These are phyloP conservation scores for Mesocentrotus franciscanus DNA, from an alignment of 53 echinoderm and acorn worm genomes.

Conservation along the genomic window DNA sequence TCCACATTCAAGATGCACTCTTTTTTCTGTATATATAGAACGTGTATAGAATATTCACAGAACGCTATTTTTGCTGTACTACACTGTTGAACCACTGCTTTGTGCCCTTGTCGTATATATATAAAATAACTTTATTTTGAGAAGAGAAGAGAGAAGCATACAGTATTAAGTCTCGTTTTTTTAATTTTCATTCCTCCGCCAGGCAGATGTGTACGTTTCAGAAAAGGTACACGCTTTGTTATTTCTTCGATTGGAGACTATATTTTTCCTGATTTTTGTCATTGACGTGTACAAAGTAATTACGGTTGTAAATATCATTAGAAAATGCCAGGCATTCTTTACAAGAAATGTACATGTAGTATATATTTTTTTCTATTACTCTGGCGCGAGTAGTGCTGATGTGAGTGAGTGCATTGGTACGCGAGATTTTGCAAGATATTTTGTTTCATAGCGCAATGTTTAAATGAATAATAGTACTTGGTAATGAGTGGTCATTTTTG, in stretches of 20 bases:
- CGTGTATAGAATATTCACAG: conserved; percentile 26
- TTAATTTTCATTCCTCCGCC: not conserved
- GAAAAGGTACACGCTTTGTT: not conserved
- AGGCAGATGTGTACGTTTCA: not conserved
- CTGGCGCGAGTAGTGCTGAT: not conserved
- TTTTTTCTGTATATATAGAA: conserved; percentile 52
- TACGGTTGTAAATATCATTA: conserved; percentile 26
- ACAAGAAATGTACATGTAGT: not conserved
- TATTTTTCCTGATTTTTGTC: not conserved
- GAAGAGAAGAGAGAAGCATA: conserved; percentile 34
- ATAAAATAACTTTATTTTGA: conserved; percentile 47
- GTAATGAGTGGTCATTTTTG: not conserved
- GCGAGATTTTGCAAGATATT: not conserved
- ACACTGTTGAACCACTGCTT: conserved; percentile 12
- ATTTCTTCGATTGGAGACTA: not conserved
- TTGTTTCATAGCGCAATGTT: not conserved
- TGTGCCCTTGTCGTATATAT: conserved; percentile 36
- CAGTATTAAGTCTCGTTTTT: conserved; percentile 22
- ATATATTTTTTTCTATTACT: not conserved
- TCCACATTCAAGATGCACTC: conserved; percentile 19
- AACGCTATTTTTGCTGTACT: conserved; percentile 41
- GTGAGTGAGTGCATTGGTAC: not conserved
- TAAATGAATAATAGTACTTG: not conserved
- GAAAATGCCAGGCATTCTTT: not conserved
- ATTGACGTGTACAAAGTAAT: not conserved